Conservation (phyloP, 2,797 vertebrate species). For the Bradypus variegatus region DNA sequence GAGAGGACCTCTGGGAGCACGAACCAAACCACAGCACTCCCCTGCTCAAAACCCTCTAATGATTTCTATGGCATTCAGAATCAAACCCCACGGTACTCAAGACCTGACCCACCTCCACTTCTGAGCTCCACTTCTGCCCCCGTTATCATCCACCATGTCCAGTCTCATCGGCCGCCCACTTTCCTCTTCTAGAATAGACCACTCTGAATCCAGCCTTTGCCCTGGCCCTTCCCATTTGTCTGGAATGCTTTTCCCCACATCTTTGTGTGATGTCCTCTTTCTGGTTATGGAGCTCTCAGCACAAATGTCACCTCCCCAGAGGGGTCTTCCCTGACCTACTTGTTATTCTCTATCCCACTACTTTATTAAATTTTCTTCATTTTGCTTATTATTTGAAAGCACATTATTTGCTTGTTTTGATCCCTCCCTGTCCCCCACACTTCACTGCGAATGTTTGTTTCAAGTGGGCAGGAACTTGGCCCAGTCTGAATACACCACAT, state of each 20-base stretch:
- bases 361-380: not conserved
- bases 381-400: not conserved
- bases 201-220: not conserved
- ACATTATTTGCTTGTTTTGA: fast-evolving
- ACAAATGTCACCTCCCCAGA: not conserved
- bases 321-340: not conserved
- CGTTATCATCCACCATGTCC: no score
- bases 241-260: not conserved
- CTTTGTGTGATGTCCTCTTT: not conserved
- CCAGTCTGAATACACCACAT: fast-evolving
- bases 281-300: not conserved
- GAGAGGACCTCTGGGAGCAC: no score
- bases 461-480: not conserved
- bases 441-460: no score
- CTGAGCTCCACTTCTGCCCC: not conserved
- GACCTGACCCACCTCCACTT: not conserved
- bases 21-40: no score
- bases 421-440: no score
- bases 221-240: not conserved
- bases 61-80: not conserved
- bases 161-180: not conserved
- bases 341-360: not conserved
- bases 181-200: not conserved
- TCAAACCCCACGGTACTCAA: not conserved
- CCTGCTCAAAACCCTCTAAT: no score